Percentiles rank a stretch among this genome's conserved stretches.
Evolutionary conservation across 1,140 invertebrate species (phyloP).

Genomic region (Andricus grossulariae): DNA sequence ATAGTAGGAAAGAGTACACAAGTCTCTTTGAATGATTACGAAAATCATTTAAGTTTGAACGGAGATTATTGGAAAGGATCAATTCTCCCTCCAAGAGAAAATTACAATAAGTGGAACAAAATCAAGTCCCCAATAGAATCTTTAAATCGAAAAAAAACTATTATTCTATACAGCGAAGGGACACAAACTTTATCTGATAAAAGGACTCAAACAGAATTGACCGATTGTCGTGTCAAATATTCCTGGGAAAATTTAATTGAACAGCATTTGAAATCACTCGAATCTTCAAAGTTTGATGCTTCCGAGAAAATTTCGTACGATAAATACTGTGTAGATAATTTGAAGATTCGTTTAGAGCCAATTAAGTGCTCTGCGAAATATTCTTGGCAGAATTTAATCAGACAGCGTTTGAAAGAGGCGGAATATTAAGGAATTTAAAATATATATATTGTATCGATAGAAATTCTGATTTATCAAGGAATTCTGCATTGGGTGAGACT

Average conservation of each 20-base stretch:
- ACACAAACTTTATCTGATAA: conserved; percentile 55
- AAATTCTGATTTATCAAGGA: neutral
- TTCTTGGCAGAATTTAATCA: conserved; percentile 2
- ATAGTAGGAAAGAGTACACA: conserved; percentile 58
- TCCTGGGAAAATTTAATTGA: conserved; percentile 49
- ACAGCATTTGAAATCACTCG: conserved; percentile 1
- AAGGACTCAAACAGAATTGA: conserved; percentile 40
- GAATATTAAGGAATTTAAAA: neutral
- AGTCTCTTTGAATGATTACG: conserved; percentile 37
- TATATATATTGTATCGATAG: neutral
- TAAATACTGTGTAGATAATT: conserved; percentile 25
- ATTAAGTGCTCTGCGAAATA: conserved; percentile 34
- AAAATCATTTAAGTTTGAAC: neutral
- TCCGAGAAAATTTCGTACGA: neutral
- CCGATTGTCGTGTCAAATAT: conserved; percentile 45
- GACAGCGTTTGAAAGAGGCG: neutral
- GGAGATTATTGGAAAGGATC: conserved; percentile 46
- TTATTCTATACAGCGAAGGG: conserved; percentile 43
- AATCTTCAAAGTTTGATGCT: neutral
- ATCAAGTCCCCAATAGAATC: neutral
- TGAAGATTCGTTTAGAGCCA: conserved; percentile 35
- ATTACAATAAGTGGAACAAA: neutral
- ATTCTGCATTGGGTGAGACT: neutral
- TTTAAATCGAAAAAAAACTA: conserved; percentile 26
- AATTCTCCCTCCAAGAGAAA: conserved; percentile 40